A percentile compares a stretch with the other conserved stretches of the same genome.
phyloP scores from a whole-genome alignment of 2,888 invertebrate genomes.

The Dynastes tityus region DNA sequence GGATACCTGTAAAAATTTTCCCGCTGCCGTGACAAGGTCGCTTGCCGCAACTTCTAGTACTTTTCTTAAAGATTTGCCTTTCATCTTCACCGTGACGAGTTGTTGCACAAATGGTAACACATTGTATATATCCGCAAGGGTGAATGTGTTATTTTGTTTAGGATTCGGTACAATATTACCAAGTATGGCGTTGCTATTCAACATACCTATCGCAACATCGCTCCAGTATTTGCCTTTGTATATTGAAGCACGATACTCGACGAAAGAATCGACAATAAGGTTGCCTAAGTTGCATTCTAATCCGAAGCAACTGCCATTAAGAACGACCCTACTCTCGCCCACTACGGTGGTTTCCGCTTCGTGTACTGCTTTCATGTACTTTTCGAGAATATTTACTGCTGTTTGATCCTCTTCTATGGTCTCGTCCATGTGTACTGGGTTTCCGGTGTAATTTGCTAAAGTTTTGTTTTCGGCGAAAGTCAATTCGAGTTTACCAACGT shows the following conservation, averaged over 20 bases:
- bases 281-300: slow-evolving; percentile 18
- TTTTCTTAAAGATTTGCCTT: neutral
- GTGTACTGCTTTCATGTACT: neutral
- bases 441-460: neutral
- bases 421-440: neutral
- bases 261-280: neutral
- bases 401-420: neutral
- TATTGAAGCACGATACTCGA: neutral
- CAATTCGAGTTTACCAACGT: neutral
- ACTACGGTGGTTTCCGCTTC: neutral
- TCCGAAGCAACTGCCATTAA: neutral
- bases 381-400: neutral
- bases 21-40: neutral
- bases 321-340: neutral
- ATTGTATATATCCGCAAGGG: neutral
- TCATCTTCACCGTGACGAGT: neutral
- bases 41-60: neutral
- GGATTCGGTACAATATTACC: neutral
- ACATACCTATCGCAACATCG: neutral
- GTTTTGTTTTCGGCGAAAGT: neutral
- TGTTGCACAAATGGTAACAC: neutral
- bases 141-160: neutral
- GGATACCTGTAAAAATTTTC: slow-evolving; percentile 3
- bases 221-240: slow-evolving; percentile 23
- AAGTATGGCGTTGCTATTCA: neutral